Base-by-base conservation (phyloP, 2,888 invertebrate genomes). In the Adineta ricciae region DNA sequence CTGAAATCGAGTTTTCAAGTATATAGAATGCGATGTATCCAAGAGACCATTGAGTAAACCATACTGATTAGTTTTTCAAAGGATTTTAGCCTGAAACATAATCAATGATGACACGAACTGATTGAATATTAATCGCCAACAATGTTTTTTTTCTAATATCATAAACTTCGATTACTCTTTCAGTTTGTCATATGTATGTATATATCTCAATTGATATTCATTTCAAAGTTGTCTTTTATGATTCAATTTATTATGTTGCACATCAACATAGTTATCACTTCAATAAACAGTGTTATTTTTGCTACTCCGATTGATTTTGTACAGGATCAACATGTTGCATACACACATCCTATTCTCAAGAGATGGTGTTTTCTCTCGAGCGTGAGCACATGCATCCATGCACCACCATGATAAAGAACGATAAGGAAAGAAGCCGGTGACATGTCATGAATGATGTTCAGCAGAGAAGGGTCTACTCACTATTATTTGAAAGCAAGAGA, bases 391-490 rank as follows among this genome's bases (percentile, higher is more conserved):
- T 36, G 32, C 64, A 64, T 64, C 64, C 64, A 32, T 64, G 32
- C 64, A 64, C 64, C 19, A 32, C 64, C 27, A 64, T 32, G 32
- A 1, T 32, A 64, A 19, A 32, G 64, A 4, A 64, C 64, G 64
- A 64, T n/a, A 64, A 32, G n/a, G 32, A 32, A 14, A 32, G 64
- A 64, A 32, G 19, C 64, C 64, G 64, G 64, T 64, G 64, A 32
- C 64, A 64, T 64, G 64, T 64, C 32, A 64, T 64, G 64, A 64
- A 32, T 64, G 64, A 64, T 64, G 64, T 64, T 64, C 64, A 27
- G 32, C 64, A 64, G 64, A 64, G 64, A 14, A 64, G 32, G 32
- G 5, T 32, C 19, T 27, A 36, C 32, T 64, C 32, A 64, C 64
- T 19, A 32, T 64, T 64, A 64, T 64, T 64, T 32, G 19, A 16